These are phyloP conservation scores for Aspidiotus rigidus DNA, from an alignment of 2,888 invertebrate genomes.

Conservation along the genomic window DNA sequence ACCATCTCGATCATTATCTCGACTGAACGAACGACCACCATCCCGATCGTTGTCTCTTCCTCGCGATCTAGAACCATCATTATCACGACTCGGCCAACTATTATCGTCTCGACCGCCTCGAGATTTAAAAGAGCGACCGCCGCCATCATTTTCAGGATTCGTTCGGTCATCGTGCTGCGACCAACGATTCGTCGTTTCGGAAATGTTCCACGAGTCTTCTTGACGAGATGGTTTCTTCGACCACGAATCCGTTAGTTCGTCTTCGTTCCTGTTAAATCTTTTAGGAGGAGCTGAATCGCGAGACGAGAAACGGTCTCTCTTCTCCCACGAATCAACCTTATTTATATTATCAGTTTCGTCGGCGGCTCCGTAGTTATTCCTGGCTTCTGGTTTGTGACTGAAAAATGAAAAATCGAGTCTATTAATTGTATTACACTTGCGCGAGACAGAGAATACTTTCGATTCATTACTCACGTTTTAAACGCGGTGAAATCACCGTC, in stretches of 20 bases:
- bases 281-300: slow-evolving; percentile 6
- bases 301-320: background rate
- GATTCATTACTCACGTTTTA: background rate
- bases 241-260: slow-evolving; percentile 10
- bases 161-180: background rate
- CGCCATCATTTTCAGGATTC: background rate
- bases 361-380: background rate
- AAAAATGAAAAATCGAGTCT: background rate
- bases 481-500: slow-evolving; percentile 22
- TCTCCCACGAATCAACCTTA: background rate
- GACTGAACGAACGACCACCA: background rate
- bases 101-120: background rate
- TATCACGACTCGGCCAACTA: background rate
- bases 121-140: background rate
- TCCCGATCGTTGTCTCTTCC: background rate
- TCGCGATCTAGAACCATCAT: background rate
- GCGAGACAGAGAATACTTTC: background rate
- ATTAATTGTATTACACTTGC: background rate
- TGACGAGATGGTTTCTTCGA: background rate
- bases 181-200: background rate
- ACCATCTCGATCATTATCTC: background rate
- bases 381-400: background rate
- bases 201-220: background rate
- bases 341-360: too few relatives aligned
- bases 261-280: background rate